Conservation (phyloP, 1,140 invertebrate species). For the Eupeodes corollae region DNA sequence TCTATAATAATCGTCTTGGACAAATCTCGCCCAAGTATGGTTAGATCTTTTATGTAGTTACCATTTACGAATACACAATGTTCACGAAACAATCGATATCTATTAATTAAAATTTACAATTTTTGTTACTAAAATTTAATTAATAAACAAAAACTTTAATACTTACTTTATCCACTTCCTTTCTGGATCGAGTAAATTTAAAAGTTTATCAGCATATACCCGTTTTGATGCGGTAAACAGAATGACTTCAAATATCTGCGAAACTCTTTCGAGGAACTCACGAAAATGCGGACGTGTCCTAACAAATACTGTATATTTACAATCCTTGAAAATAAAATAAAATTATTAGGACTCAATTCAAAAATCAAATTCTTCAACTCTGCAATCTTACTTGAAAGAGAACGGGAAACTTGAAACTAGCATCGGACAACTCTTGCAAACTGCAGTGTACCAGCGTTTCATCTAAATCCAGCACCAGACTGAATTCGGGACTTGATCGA, state of each 20-base stretch:
- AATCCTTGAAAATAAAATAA: constrained; percentile 21
- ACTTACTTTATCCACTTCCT: constrained; percentile 76
- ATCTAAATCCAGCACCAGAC: constrained; percentile 66
- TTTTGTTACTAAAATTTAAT: background rate
- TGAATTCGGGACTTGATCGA: constrained; percentile 84
- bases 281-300: constrained; percentile 81
- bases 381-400: constrained; percentile 68
- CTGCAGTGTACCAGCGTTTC: constrained; percentile 95
- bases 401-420: constrained; percentile 87
- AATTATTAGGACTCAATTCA: background rate
- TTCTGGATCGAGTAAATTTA: constrained; percentile 85
- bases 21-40: constrained; percentile 84
- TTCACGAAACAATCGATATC: constrained; percentile 72
- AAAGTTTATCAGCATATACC: constrained; percentile 88
- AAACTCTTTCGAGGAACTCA: constrained; percentile 86
- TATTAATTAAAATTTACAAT: constrained; percentile 29
- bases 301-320: constrained; percentile 67
- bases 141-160: background rate
- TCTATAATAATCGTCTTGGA: constrained; percentile 86
- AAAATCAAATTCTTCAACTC: background rate
- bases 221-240: constrained; percentile 93
- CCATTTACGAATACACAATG: constrained; percentile 92
- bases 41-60: constrained; percentile 94
- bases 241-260: constrained; percentile 86
- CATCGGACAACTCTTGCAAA: constrained; percentile 81